These are phyloP conservation scores for Gastrophryne carolinensis DNA, from an alignment of 2,797 vertebrate species.

Conservation along the genomic window DNA sequence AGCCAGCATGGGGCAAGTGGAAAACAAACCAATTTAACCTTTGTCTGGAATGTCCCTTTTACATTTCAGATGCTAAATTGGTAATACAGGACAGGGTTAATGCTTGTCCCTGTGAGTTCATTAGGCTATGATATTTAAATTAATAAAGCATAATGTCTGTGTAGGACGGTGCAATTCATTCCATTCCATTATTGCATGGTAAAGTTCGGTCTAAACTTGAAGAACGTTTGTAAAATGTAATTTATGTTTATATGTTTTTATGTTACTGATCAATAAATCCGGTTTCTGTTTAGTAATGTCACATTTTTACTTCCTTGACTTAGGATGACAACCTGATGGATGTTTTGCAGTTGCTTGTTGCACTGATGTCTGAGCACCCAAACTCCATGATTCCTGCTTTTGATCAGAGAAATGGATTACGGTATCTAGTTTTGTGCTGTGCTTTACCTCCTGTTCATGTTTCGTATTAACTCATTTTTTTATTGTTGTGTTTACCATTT, in stretches of 20 bases:
- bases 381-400: slow-evolving; percentile 93
- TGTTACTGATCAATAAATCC: neutral
- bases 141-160: too few relatives aligned
- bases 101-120: too few relatives aligned
- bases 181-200: too few relatives aligned
- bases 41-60: too few relatives aligned
- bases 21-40: too few relatives aligned
- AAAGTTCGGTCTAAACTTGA: neutral
- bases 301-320: slow-evolving; percentile 21
- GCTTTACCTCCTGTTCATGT: slow-evolving; percentile 20
- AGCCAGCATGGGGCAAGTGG: too few relatives aligned
- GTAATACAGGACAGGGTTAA: too few relatives aligned
- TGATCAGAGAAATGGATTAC: slow-evolving; percentile 93
- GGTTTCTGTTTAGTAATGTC: neutral
- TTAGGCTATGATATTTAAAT: too few relatives aligned
- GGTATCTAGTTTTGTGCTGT: slow-evolving; percentile 68
- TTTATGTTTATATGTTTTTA: neutral
- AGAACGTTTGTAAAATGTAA: neutral
- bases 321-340: slow-evolving; percentile 99
- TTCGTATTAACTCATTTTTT: neutral
- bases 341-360: slow-evolving; percentile 93
- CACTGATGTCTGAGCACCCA: slow-evolving; percentile 95
- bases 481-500: slow-evolving; percentile 25
- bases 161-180: too few relatives aligned
- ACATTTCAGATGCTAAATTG: too few relatives aligned